Conservation (phyloP, 2,113 vertebrate species). For the Piprites chloris region DNA sequence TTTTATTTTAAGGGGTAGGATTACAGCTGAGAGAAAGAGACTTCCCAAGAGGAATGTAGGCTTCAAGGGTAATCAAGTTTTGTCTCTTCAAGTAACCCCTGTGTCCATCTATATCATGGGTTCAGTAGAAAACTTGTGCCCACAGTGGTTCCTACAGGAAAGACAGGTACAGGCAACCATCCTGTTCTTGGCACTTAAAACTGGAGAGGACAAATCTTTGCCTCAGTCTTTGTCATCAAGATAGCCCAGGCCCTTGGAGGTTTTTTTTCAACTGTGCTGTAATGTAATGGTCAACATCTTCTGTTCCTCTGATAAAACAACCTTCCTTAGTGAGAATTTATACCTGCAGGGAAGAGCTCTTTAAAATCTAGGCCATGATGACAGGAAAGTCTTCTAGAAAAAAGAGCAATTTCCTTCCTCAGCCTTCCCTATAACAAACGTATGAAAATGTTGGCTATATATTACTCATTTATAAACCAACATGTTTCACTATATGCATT, state of each 20-base stretch:
- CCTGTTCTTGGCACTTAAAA: neutral
- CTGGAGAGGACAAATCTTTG: neutral
- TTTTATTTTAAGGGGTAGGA: neutral
- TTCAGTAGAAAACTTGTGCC: neutral
- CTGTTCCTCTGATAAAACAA: neutral
- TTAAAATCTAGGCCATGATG: neutral
- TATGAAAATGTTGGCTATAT: neutral
- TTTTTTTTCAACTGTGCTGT: neutral
- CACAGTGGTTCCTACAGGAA: neutral
- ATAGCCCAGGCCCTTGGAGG: neutral
- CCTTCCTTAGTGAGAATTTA: neutral
- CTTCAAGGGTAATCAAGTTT: neutral
- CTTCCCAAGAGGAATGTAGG: neutral
- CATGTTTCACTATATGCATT: neutral
- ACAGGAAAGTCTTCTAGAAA: neutral
- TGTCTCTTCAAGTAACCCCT: neutral
- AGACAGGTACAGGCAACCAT: neutral
- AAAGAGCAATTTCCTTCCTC: neutral
- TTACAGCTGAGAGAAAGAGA: neutral
- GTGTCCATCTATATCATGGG: neutral
- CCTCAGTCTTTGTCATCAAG: neutral
- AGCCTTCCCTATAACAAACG: neutral
- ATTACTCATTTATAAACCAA: neutral
- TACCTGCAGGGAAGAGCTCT: neutral
- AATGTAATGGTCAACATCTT: neutral